Evolutionary conservation across 2,113 vertebrate species (phyloP), one percentile per base, ranked within the genome.

Genomic region (Agapornis roseicollis): DNA sequence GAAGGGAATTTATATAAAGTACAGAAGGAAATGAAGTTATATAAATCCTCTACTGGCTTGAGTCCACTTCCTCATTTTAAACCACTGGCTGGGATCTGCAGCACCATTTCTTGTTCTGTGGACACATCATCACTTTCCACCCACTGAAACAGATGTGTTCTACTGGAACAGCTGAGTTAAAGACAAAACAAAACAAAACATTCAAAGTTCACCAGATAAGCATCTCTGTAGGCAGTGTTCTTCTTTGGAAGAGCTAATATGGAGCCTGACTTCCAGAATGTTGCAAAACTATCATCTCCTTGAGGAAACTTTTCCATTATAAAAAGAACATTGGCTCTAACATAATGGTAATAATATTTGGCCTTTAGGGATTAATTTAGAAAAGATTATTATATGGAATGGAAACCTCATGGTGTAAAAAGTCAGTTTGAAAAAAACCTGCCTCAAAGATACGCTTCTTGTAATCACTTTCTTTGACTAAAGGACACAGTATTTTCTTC

Each of bases 51-150:
- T n/a, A 20, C 35, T 95, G 79, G 72, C 72, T 83, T 49, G 7
- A 29, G 16, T 91, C 53, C 42, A 70, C 41, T 70, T 76, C 70
- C 52, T 88, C 10, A 52, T 28, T 9, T 50, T 58, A 85, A 91
- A 79, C 18, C 17, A 56, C 50, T 80, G 79, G n/a, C 64, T 42
- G 37, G 39, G 55, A 74, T 71, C 39, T 88, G 53, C 68, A 90
- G 60, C 28, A 73, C 9, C 64, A 19, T 74, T 91, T 77, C 47
- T 74, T 53, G 8, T 50, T 94, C 82, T 74, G 24, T 78, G 88
- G 69, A 77, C 53, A 83, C 72, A 81, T 71, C 70, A 82, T 58
- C 85, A 68, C 77, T 90, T 92, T 64, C 83, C 73, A 96, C 66
- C 65, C 84, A 53, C 74, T 46, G 66, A 56, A 91, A 85, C 90